phyloP scores from a whole-genome alignment of 2,888 invertebrate species.

The Unio delphinus region DNA sequence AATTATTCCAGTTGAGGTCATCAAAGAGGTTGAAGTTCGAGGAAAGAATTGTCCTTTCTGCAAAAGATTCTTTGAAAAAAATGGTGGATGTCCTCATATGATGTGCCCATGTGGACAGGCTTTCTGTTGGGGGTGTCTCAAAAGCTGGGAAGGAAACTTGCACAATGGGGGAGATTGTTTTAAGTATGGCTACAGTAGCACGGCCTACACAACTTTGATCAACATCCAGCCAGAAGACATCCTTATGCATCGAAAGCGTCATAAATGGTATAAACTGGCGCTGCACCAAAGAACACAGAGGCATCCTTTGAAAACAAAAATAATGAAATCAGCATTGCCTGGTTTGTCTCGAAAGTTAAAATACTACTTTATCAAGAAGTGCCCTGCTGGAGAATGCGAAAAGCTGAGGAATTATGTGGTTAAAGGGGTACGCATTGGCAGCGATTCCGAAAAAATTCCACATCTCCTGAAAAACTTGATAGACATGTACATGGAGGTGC shows the following conservation, averaged over 20 bases:
- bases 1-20: constrained; percentile 12
- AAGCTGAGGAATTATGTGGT: constrained; percentile 10
- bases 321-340: constrained; percentile 15
- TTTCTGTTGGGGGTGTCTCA: constrained; percentile 52
- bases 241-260: not conserved
- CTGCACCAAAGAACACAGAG: constrained; percentile 23
- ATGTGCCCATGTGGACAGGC: constrained; percentile 33
- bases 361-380: constrained; percentile 8
- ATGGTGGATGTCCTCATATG: constrained; percentile 47
- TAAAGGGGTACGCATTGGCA: constrained; percentile 3
- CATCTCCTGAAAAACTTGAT: constrained; percentile 26
- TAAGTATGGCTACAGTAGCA: constrained; percentile 8
- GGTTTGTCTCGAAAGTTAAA: constrained; percentile 13
- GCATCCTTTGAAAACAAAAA: constrained; percentile 10
- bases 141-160: constrained; percentile 6
- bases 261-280: constrained; percentile 28
- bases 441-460: constrained; percentile 13
- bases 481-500: constrained; percentile 33
- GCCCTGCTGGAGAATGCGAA: constrained; percentile 8
- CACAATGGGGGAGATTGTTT: constrained; percentile 10
- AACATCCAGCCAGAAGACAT: constrained; percentile 1
- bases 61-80: constrained; percentile 41
- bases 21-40: constrained; percentile 14
- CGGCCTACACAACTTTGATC: constrained; percentile 7
- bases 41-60: constrained; percentile 50